Evolutionary conservation across 2,113 vertebrate species (phyloP).

Genomic region (Theristicus caerulescens): DNA sequence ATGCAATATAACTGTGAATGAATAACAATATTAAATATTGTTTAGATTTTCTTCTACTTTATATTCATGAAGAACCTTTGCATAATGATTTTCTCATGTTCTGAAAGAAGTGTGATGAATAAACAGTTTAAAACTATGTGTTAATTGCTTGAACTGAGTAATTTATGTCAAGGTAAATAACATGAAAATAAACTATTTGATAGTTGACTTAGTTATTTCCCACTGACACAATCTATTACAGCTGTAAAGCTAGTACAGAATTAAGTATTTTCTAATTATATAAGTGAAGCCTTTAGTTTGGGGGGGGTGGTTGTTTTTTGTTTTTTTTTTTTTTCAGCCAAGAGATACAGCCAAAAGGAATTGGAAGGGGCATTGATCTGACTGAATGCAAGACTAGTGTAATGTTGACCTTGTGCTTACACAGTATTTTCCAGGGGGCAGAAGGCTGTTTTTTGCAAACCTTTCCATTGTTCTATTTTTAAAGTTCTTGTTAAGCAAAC

Average conservation of each 20-base stretch:
- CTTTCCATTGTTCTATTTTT: conserved; percentile 1
- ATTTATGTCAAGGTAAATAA: not conserved
- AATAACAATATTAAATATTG: not conserved
- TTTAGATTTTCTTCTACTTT: not conserved
- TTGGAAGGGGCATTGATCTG: not conserved
- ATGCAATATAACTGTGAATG: not conserved
- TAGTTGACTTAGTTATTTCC: not conserved
- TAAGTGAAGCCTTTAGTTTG: not conserved
- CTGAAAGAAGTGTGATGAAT: not conserved
- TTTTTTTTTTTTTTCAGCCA: not conserved
- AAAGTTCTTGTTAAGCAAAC: not conserved
- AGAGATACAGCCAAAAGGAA: not conserved
- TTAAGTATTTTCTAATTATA: not conserved
- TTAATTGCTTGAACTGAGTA: not conserved
- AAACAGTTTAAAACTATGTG: not conserved
- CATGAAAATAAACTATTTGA: not conserved
- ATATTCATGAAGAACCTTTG: not conserved
- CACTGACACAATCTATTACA: not conserved
- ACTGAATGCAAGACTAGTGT: not conserved
- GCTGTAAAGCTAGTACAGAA: not conserved
- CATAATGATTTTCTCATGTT: not conserved
- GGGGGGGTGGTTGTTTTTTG: not conserved
- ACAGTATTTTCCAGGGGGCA: not conserved
- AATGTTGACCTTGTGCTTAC: not conserved
- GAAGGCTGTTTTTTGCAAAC: not conserved